phyloP scores from a whole-genome alignment of 2,113 vertebrate species.

The Oreochromis spilurus region DNA sequence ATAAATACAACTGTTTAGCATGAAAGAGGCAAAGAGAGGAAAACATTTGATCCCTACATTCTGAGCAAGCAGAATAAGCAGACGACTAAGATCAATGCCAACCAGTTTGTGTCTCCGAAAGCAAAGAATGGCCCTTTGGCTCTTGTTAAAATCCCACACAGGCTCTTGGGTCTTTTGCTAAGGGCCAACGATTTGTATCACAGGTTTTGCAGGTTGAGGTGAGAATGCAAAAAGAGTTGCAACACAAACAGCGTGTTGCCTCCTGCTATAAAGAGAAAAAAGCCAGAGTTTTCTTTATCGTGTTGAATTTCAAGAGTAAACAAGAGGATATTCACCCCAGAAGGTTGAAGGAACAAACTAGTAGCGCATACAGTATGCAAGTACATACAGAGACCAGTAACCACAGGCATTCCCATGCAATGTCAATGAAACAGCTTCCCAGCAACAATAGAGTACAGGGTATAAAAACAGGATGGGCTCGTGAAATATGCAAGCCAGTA shows the following conservation, averaged over 20 bases:
- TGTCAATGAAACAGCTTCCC: conserved; percentile 16
- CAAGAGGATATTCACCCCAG: background rate
- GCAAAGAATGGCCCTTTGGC: background rate
- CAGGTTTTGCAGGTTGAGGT: background rate
- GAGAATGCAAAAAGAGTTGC: background rate
- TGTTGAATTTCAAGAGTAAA: background rate
- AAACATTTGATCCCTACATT: conserved; percentile 15
- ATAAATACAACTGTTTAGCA: conserved; percentile 21
- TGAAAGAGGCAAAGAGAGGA: background rate
- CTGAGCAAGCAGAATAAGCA: background rate
- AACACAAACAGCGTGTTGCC: background rate
- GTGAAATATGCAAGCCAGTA: conserved; percentile 52
- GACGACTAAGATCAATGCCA: background rate
- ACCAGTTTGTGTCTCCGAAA: background rate
- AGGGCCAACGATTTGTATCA: background rate
- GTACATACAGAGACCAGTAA: background rate
- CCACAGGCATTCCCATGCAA: conserved; percentile 16
- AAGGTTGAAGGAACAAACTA: conserved; percentile 5
- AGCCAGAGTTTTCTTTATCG: background rate
- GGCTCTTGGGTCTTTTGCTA: background rate
- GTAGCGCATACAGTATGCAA: background rate
- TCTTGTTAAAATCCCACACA: background rate
- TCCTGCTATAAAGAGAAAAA: background rate
- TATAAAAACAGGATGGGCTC: conserved; percentile 43
- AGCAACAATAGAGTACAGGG: conserved; percentile 6